Conservation (phyloP, 2,113 vertebrate species). For the Alligator sinensis region DNA sequence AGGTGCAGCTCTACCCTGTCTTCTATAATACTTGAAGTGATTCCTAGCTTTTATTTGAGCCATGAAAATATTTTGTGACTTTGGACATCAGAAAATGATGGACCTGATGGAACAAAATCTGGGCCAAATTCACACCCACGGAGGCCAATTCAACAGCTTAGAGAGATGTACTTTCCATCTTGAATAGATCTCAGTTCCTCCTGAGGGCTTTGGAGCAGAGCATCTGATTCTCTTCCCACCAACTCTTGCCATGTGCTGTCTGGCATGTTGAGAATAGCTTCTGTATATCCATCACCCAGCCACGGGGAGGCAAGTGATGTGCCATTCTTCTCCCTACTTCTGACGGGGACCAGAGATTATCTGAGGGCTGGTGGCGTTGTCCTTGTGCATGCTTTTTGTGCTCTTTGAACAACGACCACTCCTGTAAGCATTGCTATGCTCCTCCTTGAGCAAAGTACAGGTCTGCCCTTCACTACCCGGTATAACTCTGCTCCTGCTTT, state of each 20-base stretch:
- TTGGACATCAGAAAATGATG: background rate
- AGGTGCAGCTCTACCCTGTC: accelerated
- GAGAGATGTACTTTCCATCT: background rate
- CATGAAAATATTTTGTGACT: background rate
- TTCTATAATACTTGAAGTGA: background rate
- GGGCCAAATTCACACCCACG: too few species aligned
- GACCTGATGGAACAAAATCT: background rate
- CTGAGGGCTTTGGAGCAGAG: background rate
- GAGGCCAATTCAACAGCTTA: too few species aligned
- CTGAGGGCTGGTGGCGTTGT: too few species aligned
- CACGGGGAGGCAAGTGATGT: background rate
- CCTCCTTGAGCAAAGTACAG: background rate
- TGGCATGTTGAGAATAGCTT: background rate
- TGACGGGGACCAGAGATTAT: too few species aligned
- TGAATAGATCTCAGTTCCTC: background rate
- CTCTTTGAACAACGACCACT: background rate
- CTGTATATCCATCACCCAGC: background rate
- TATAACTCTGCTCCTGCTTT: background rate
- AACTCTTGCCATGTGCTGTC: background rate
- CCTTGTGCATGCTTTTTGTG: too few species aligned
- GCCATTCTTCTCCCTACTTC: background rate
- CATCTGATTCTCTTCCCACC: background rate
- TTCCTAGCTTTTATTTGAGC: background rate
- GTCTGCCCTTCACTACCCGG: background rate
- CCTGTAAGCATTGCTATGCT: background rate